phyloP scores from a whole-genome alignment of 1,140 invertebrate genomes.

The Patella vulgata region DNA sequence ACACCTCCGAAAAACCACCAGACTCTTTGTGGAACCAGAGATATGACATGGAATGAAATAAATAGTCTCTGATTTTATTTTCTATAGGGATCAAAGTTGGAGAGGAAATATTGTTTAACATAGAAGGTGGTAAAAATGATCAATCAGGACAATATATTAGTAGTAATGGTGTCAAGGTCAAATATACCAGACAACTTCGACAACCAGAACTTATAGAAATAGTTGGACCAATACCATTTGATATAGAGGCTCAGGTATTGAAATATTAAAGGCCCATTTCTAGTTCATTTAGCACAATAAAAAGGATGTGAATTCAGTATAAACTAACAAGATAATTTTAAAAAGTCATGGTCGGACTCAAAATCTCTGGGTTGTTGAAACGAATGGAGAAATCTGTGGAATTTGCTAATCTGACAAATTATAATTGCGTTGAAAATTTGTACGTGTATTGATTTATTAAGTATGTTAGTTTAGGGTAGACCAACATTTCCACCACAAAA shows the following conservation, averaged over 20 bases:
- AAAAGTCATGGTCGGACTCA: background rate
- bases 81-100: slow-evolving; percentile 31
- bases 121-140: slow-evolving; percentile 4
- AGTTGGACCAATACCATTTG: slow-evolving; percentile 25
- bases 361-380: no score
- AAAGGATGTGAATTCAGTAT: background rate
- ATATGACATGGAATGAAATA: background rate
- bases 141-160: slow-evolving; percentile 28
- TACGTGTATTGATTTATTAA: no score
- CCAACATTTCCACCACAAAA: no score
- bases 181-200: slow-evolving; percentile 9
- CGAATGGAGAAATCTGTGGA: no score
- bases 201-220: slow-evolving; percentile 33
- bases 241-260: slow-evolving; percentile 33
- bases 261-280: background rate
- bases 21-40: no score
- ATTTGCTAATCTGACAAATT: no score
- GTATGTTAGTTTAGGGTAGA: no score
- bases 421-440: no score
- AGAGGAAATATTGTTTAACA: slow-evolving; percentile 31
- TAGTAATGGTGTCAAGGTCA: slow-evolving; percentile 4
- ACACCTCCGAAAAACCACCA: no score
- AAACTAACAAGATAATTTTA: background rate
- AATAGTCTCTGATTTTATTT: background rate
- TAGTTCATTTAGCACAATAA: background rate